Percentiles rank a stretch among this genome's conserved stretches.
These are phyloP conservation scores for Pristionchus maxplancki DNA, from an alignment of 2,888 invertebrate species.

Conservation along the genomic window DNA sequence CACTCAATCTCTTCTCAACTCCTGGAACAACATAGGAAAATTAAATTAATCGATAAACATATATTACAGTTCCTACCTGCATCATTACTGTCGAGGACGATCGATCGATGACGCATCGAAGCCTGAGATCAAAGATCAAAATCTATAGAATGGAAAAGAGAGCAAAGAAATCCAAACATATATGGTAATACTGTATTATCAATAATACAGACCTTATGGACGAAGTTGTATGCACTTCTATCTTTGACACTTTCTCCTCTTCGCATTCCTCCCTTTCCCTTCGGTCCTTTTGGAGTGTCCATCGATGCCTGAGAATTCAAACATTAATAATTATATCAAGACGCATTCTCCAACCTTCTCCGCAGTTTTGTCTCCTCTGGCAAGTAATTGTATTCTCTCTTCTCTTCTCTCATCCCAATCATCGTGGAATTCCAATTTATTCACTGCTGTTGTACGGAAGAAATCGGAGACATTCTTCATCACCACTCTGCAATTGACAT, in stretches of 20 bases:
- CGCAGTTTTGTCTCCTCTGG: slow-evolving; percentile 50
- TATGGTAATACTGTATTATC: too few species aligned
- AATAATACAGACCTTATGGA: slow-evolving; percentile 62
- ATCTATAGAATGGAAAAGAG: not conserved
- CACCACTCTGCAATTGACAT: slow-evolving; percentile 83
- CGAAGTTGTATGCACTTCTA: slow-evolving; percentile 66
- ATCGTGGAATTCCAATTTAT: slow-evolving; percentile 86
- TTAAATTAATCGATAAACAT: not conserved
- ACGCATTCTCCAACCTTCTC: slow-evolving; percentile 50
- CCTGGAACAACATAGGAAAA: not conserved
- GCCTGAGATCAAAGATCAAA: slow-evolving; percentile 53
- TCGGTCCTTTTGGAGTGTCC: slow-evolving; percentile 17
- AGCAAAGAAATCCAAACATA: too few species aligned
- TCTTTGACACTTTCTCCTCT: slow-evolving; percentile 70
- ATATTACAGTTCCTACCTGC: slow-evolving; percentile 55
- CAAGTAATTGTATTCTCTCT: slow-evolving; percentile 52
- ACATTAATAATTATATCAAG: not conserved
- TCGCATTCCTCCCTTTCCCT: slow-evolving; percentile 27
- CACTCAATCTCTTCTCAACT: not conserved
- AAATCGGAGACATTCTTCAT: slow-evolving; percentile 95
- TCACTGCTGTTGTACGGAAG: slow-evolving; percentile 95
- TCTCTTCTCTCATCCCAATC: slow-evolving; percentile 58
- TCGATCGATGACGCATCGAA: slow-evolving; percentile 76
- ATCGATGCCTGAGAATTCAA: slow-evolving; percentile 2
- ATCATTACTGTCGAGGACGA: slow-evolving; percentile 75